Conservation (phyloP, 1,140 invertebrate species). For the Cepaea nemoralis region DNA sequence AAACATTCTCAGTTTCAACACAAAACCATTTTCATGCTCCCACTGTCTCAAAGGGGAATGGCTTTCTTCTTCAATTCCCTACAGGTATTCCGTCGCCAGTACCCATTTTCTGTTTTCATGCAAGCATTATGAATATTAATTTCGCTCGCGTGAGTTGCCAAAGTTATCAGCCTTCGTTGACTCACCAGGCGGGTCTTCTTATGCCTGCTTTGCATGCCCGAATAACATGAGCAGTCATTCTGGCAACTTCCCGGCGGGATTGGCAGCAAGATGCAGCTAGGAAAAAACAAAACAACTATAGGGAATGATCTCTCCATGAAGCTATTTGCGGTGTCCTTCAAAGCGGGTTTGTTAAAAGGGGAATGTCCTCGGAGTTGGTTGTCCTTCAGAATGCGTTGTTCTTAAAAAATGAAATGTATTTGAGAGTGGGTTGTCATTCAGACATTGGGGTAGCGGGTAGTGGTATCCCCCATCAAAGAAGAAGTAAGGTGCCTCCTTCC, state of each 20-base stretch:
- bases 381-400: background rate
- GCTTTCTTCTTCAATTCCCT: background rate
- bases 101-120: background rate
- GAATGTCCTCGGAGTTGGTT: too few species aligned
- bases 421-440: too few species aligned
- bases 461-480: background rate
- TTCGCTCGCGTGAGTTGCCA: background rate
- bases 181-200: background rate
- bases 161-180: background rate
- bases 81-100: background rate
- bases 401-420: background rate
- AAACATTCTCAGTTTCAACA: too few species aligned
- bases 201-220: background rate
- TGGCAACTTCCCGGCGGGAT: background rate
- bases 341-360: too few species aligned
- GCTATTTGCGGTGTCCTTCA: too few species aligned
- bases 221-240: background rate
- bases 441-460: too few species aligned
- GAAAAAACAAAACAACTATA: too few species aligned
- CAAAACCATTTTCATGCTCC: too few species aligned
- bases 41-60: background rate
- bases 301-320: too few species aligned
- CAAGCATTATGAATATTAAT: background rate
- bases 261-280: background rate
- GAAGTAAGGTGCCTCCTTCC: background rate